Percentiles rank a stretch among this genome's conserved stretches.
Evolutionary conservation across 2,888 invertebrate species (phyloP).

Genomic region (Drosophila peninsularis): DNA sequence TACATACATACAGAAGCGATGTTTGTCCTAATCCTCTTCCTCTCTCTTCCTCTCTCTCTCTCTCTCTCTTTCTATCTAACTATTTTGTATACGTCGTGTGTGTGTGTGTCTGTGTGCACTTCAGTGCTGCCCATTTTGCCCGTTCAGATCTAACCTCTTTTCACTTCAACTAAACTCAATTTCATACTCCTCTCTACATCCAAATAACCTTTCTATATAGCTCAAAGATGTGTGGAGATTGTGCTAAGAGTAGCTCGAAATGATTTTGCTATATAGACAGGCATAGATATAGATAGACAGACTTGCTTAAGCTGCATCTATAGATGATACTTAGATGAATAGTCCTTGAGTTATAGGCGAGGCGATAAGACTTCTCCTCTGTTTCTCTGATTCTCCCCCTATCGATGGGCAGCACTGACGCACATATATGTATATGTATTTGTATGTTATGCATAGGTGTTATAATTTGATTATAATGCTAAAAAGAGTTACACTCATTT

Average conservation of each 20-base stretch:
- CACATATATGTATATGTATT: not conserved
- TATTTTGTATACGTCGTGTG: constrained; percentile 1
- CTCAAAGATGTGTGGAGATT: not conserved
- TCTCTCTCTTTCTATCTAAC: constrained; percentile 3
- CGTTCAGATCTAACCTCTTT: no score
- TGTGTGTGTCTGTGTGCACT: constrained; percentile 9
- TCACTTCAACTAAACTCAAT: not conserved
- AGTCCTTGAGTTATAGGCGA: not conserved
- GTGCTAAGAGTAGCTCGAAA: not conserved
- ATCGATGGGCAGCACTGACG: not conserved
- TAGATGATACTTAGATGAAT: not conserved
- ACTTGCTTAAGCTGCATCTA: not conserved
- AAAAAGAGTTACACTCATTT: constrained; percentile 29
- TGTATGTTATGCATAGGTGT: not conserved
- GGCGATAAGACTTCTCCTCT: not conserved
- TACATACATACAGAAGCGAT: constrained; percentile 40
- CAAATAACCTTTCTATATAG: not conserved
- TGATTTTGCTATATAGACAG: not conserved
- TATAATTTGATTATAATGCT: constrained; percentile 30
- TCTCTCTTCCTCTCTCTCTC: constrained; percentile 38
- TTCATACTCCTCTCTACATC: not conserved
- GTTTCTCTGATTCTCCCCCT: not conserved
- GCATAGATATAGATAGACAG: not conserved
- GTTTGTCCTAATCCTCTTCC: constrained; percentile 38
- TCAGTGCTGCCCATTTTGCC: not conserved